These are phyloP conservation scores for Idaea straminata DNA, from an alignment of 2,888 invertebrate genomes.

Conservation along the genomic window DNA sequence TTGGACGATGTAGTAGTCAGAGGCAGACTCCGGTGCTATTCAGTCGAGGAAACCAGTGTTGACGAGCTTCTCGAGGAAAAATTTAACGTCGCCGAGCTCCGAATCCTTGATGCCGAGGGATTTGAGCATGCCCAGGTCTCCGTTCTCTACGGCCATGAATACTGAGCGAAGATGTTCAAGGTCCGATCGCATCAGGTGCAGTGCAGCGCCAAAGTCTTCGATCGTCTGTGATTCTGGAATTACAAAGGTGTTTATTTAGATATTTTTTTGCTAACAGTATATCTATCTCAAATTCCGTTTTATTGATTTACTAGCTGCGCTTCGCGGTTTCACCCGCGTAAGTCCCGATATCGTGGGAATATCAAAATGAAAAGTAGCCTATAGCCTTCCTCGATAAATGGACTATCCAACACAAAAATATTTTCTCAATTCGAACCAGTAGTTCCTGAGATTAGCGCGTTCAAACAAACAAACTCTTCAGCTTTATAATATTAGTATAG, in stretches of 20 bases:
- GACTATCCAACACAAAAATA: too few relatives aligned
- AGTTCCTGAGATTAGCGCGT: too few relatives aligned
- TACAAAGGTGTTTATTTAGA: not conserved
- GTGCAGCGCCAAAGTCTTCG: constrained; percentile 94
- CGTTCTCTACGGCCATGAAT: constrained; percentile 97
- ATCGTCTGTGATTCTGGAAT: constrained; percentile 94
- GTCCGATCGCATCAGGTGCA: constrained; percentile 92
- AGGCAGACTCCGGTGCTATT: constrained; percentile 87
- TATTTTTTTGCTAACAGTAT: not conserved
- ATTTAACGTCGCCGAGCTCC: constrained; percentile 96
- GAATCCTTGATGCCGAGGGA: constrained; percentile 97
- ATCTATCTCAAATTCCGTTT: not conserved
- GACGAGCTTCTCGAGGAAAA: constrained; percentile 96
- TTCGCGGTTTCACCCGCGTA: too few relatives aligned
- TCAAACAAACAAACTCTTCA: too few relatives aligned
- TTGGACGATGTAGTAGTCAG: constrained; percentile 84
- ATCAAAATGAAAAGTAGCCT: too few relatives aligned
- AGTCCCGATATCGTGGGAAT: too few relatives aligned
- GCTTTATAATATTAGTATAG: too few relatives aligned
- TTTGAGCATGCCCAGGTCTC: constrained; percentile 95
- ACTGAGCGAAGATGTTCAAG: constrained; percentile 95
- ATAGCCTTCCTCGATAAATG: too few relatives aligned
- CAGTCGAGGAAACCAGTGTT: constrained; percentile 98
- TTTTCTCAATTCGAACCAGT: too few relatives aligned
- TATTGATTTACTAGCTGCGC: too few relatives aligned